A percentile compares a stretch with the other conserved stretches of the same genome.
Evolutionary conservation across 2,797 vertebrate species (phyloP).

Genomic region (Apogon hyalosoma): DNA sequence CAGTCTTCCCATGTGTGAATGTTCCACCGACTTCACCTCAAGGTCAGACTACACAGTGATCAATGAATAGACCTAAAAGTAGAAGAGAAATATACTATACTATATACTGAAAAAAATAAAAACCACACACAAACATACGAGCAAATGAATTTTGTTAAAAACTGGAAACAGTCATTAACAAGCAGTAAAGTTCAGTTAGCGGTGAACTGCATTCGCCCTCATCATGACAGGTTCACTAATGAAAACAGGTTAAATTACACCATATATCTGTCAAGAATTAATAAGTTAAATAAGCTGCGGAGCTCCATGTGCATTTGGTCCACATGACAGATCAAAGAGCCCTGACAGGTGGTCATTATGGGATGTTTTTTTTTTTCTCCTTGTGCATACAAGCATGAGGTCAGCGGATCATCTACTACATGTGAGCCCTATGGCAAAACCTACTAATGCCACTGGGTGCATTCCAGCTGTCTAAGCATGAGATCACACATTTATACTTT

Average conservation of each 20-base stretch:
- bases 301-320: neutral
- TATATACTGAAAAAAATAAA: no score
- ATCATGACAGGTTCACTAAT: slow-evolving; percentile 5
- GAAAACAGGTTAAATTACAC: slow-evolving; percentile 2
- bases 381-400: slow-evolving; percentile 44
- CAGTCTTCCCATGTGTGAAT: no score
- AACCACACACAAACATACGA: no score
- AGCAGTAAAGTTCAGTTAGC: neutral
- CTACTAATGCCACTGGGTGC: slow-evolving; percentile 43
- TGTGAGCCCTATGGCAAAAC: slow-evolving; percentile 14
- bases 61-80: no score
- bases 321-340: slow-evolving; percentile 28
- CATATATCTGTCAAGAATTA: slow-evolving; percentile 10
- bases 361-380: slow-evolving; percentile 25
- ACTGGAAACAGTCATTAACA: no score
- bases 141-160: no score
- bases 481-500: slow-evolving; percentile 45
- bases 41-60: no score
- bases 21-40: no score
- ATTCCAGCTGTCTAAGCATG: slow-evolving; percentile 68
- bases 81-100: no score
- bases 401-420: slow-evolving; percentile 32
- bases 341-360: slow-evolving; percentile 42
- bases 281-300: slow-evolving; percentile 4
- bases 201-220: slow-evolving; percentile 6